phyloP scores from a whole-genome alignment of 2,797 vertebrate species.

The Aselliscus stoliczkanus region DNA sequence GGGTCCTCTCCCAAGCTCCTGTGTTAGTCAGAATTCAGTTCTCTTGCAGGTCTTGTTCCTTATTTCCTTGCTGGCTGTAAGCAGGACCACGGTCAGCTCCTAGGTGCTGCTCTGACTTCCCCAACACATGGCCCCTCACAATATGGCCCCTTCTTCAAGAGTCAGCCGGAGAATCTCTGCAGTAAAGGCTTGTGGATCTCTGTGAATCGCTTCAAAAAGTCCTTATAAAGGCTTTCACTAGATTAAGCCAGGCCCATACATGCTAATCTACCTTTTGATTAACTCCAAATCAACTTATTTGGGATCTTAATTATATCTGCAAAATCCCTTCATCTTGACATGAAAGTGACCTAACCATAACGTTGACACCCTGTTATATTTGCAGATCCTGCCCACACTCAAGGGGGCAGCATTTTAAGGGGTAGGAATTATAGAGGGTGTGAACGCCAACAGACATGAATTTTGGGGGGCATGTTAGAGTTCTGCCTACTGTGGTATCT shows the following conservation, averaged over 20 bases:
- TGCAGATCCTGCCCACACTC: neutral
- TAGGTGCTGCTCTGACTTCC: neutral
- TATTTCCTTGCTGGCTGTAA: neutral
- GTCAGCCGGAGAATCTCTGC: neutral
- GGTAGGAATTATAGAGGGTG: neutral
- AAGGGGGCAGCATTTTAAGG: neutral
- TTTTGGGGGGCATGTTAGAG: neutral
- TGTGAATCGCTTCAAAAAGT: neutral
- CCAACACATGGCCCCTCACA: fast-evolving
- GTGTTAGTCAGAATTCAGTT: neutral
- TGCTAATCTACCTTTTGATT: neutral
- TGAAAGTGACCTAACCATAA: neutral
- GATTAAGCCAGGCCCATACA: neutral
- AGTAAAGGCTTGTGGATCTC: neutral
- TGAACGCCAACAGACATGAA: neutral
- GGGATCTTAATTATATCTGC: neutral
- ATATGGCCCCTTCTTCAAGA: neutral
- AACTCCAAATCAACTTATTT: neutral
- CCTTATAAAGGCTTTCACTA: neutral
- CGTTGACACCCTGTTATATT: neutral
- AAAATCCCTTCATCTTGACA: neutral
- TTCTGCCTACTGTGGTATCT: neutral
- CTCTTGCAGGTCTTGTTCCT: neutral
- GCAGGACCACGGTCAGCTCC: neutral
- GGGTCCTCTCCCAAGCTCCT: neutral